These are phyloP conservation scores for Sinocyclocheilus anshuiensis DNA, from an alignment of 2,113 vertebrate genomes.

Conservation along the genomic window DNA sequence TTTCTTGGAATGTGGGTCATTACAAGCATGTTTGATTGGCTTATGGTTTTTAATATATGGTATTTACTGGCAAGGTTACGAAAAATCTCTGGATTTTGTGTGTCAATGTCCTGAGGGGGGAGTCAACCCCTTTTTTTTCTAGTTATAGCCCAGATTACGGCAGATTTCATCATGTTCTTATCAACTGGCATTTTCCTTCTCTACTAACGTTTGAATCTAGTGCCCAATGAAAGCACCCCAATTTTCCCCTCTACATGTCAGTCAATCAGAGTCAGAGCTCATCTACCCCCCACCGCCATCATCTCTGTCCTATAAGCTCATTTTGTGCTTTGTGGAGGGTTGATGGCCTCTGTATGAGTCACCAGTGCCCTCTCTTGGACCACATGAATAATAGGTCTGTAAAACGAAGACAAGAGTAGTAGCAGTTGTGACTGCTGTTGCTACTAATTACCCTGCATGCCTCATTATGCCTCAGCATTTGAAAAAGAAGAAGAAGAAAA, in stretches of 20 bases:
- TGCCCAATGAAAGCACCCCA: not conserved
- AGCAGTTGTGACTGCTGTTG: conserved; percentile 53
- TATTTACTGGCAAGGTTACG: not conserved
- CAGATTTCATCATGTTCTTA: conserved; percentile 42
- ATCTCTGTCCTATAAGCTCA: not conserved
- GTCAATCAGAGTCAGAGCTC: conserved; percentile 7
- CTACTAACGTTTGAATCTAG: conserved; percentile 27
- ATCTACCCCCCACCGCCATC: not conserved
- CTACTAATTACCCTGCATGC: conserved; percentile 64
- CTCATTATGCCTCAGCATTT: conserved; percentile 63
- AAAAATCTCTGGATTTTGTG: not conserved
- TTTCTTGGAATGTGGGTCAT: conserved; percentile 5
- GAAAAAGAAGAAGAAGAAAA: not conserved
- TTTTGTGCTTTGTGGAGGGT: not conserved
- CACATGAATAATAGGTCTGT: conserved; percentile 17
- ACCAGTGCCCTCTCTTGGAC: conserved; percentile 50
- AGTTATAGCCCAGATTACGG: conserved; percentile 24
- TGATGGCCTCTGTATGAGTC: conserved; percentile 26
- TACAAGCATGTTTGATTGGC: not conserved
- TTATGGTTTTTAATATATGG: not conserved
- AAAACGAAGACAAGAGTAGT: conserved; percentile 42
- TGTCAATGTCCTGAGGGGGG: not conserved
- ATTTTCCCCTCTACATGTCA: not conserved
- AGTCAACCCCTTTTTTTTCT: not conserved
- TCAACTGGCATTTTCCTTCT: conserved; percentile 39